Percentiles rank a stretch among this genome's conserved stretches.
Conservation (phyloP, 2,113 vertebrate genomes). For the Forbesichthys agassizii region DNA sequence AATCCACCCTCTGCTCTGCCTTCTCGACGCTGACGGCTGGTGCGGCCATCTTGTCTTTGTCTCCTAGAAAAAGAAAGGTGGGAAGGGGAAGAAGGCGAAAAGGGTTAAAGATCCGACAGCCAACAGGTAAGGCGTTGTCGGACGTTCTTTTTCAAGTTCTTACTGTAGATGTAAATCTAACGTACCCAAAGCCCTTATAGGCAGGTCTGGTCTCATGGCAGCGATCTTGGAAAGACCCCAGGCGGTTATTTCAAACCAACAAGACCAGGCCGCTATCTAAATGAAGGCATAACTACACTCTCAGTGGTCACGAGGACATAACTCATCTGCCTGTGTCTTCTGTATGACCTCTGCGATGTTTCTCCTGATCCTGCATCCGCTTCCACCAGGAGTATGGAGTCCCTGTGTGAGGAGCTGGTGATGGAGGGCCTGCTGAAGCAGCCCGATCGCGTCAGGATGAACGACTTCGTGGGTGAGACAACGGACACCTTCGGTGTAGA, state of each 20-base stretch:
- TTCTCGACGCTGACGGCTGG: not conserved
- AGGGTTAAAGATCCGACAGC: slow-evolving; percentile 84
- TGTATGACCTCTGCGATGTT: too few relatives aligned
- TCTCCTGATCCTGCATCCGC: not conserved
- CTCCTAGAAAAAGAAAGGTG: slow-evolving; percentile 70
- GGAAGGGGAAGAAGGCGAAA: slow-evolving; percentile 78
- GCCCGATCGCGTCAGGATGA: slow-evolving; percentile 60
- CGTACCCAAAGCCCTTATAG: too few relatives aligned
- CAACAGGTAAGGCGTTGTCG: slow-evolving; percentile 71
- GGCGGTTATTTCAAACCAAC: too few relatives aligned
- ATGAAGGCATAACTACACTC: too few relatives aligned
- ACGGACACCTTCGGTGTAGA: not conserved
- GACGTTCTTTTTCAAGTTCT: too few relatives aligned
- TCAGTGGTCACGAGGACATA: too few relatives aligned
- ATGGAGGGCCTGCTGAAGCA: slow-evolving; percentile 77
- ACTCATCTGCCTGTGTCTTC: too few relatives aligned
- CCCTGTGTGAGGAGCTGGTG: slow-evolving; percentile 83
- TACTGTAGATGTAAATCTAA: too few relatives aligned
- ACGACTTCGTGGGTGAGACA: slow-evolving; percentile 80
- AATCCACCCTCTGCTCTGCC: too few relatives aligned
- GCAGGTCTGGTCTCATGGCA: too few relatives aligned
- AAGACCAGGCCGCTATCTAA: too few relatives aligned
- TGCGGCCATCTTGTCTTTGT: not conserved
- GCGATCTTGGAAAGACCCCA: too few relatives aligned
- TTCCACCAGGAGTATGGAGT: slow-evolving; percentile 74